phyloP scores from a whole-genome alignment of 2,797 vertebrate genomes.

The Acanthornis magna region DNA sequence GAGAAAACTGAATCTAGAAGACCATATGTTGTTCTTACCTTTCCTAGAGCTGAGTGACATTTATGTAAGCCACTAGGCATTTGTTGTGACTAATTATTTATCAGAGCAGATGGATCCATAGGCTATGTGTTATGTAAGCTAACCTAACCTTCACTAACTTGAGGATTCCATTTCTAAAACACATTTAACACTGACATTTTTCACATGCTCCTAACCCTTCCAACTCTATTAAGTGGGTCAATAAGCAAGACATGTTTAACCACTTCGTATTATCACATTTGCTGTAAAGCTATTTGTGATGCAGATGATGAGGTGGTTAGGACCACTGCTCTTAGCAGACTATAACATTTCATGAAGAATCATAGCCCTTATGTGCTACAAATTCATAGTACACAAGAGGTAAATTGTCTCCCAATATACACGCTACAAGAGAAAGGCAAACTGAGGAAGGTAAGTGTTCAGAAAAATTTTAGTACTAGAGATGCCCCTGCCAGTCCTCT shows the following conservation, averaged over 20 bases:
- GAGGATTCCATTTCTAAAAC: neutral
- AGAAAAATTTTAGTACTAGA: neutral
- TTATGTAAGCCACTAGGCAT: neutral
- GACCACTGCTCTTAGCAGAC: neutral
- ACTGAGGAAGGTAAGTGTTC: neutral
- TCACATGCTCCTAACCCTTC: neutral
- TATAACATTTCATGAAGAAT: neutral
- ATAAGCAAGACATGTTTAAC: neutral
- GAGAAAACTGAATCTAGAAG: neutral
- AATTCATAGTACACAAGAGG: neutral
- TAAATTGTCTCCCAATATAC: neutral
- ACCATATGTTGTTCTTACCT: neutral
- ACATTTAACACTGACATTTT: neutral
- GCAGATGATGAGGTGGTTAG: neutral
- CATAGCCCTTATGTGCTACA: neutral
- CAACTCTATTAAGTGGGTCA: neutral
- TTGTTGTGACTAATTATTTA: conserved; percentile 9
- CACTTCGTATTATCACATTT: neutral
- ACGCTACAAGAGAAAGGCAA: neutral
- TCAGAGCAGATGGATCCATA: neutral
- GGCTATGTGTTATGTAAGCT: neutral
- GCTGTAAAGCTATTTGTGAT: neutral
- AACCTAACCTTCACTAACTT: neutral
- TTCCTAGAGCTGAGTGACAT: neutral
- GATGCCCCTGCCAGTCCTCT: neutral